Conservation (phyloP, 2,797 vertebrate genomes). For the Stomatorhinus walkeri region DNA sequence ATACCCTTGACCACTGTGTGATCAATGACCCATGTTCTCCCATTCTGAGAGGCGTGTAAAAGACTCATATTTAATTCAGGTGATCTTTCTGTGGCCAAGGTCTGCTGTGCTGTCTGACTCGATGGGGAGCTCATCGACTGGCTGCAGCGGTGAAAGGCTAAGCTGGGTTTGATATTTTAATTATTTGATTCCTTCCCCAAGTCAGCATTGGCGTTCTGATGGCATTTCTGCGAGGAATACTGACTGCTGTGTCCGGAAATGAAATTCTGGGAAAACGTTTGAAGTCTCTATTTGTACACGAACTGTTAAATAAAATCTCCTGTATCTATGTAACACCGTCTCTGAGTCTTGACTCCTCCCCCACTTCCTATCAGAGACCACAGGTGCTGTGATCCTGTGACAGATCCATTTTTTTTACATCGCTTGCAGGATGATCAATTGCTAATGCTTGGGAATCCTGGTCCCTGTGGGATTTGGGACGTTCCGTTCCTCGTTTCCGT, state of each 20-base stretch:
- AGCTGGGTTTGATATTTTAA: conserved; percentile 40
- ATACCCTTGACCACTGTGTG: background rate
- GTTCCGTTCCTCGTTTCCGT: background rate
- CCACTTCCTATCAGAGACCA: background rate
- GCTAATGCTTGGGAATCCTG: background rate
- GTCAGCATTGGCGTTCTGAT: conserved; percentile 57
- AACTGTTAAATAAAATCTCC: conserved; percentile 77
- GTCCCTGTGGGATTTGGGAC: background rate
- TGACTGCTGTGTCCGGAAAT: conserved; percentile 62
- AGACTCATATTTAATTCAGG: conserved; percentile 21
- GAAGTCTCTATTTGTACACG: conserved; percentile 80
- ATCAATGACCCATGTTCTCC: background rate
- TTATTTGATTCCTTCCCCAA: conserved; percentile 38
- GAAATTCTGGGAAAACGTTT: conserved; percentile 68
- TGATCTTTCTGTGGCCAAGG: conserved; percentile 11
- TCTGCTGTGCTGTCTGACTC: conserved; percentile 28
- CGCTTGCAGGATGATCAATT: background rate
- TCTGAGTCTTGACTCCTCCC: background rate
- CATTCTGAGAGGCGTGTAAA: conserved; percentile 16
- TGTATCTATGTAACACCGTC: conserved; percentile 58
- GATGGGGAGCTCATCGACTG: conserved; percentile 39
- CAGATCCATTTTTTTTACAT: background rate
- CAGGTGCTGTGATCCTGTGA: background rate
- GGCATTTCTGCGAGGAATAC: conserved; percentile 63
- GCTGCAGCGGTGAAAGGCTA: conserved; percentile 21